Evolutionary conservation across 64 coral and sea anemone genomes (phyloP).

Genomic region (Pocillopora damicornis): DNA sequence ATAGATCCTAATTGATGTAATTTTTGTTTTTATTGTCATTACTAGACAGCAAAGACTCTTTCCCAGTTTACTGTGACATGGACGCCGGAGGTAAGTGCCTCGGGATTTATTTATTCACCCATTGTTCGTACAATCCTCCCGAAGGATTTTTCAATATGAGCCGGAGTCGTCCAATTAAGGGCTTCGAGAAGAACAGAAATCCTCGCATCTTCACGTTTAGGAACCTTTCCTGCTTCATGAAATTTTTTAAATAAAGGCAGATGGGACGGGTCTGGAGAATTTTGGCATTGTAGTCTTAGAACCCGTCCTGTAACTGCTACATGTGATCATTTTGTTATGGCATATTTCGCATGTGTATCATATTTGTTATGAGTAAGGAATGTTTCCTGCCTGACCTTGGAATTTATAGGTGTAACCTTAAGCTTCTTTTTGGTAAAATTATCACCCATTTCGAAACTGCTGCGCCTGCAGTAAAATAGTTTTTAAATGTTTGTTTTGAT

Average conservation of each 20-base stretch:
- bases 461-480: background rate
- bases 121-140: background rate
- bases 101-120: background rate
- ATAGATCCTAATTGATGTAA: background rate
- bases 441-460: background rate
- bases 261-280: no score
- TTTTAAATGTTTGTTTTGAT: background rate
- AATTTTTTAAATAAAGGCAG: no score
- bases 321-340: no score
- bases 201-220: no score
- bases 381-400: no score
- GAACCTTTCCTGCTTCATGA: no score
- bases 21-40: background rate
- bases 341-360: no score
- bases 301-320: no score
- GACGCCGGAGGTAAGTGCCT: background rate
- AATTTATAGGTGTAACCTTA: background rate
- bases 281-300: no score
- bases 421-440: background rate
- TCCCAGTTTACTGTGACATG: constrained; percentile 24
- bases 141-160: background rate
- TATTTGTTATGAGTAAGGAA: no score
- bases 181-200: no score
- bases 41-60: background rate
- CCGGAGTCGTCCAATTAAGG: background rate